Conservation (phyloP, 1,140 invertebrate species). For the Aphelenchoides avenae region DNA sequence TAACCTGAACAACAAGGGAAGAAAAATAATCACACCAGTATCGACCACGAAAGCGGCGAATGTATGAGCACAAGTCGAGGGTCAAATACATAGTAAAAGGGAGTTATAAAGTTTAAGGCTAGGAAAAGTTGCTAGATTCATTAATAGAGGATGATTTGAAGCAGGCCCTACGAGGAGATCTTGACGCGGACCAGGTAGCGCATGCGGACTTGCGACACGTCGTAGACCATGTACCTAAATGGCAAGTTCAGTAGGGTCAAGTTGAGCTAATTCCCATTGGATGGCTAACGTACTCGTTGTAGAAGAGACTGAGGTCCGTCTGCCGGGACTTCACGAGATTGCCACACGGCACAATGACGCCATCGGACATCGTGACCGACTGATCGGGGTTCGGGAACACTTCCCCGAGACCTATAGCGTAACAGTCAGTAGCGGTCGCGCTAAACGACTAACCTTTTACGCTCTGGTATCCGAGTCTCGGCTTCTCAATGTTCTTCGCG, state of each 20-base stretch:
- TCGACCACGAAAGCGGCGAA: too few relatives aligned
- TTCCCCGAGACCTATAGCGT: conserved; percentile 29
- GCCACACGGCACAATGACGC: conserved; percentile 31
- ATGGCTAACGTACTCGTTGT: conserved; percentile 34
- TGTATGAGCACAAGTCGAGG: too few relatives aligned
- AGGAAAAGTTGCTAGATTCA: too few relatives aligned
- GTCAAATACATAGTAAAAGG: too few relatives aligned
- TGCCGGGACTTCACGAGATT: conserved; percentile 21
- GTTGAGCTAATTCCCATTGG: conserved; percentile 7
- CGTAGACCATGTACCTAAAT: conserved; percentile 78
- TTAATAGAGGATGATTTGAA: too few relatives aligned
- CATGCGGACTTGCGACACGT: conserved; percentile 78
- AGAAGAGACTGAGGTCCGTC: conserved; percentile 22
- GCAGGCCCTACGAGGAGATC: too few relatives aligned
- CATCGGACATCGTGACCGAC: conserved; percentile 20
- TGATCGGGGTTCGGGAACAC: conserved; percentile 36
- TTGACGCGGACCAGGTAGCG: conserved; percentile 48
- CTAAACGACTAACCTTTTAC: conserved; percentile 36
- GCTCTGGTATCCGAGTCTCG: conserved; percentile 35
- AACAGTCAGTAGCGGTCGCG: conserved; percentile 1
- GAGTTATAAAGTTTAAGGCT: too few relatives aligned
- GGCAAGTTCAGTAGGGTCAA: neutral
- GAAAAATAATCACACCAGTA: too few relatives aligned
- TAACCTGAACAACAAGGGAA: too few relatives aligned
- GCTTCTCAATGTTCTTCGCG: conserved; percentile 36